These are phyloP conservation scores for Tholera decimalis DNA, from an alignment of 2,888 invertebrate species.

Conservation along the genomic window DNA sequence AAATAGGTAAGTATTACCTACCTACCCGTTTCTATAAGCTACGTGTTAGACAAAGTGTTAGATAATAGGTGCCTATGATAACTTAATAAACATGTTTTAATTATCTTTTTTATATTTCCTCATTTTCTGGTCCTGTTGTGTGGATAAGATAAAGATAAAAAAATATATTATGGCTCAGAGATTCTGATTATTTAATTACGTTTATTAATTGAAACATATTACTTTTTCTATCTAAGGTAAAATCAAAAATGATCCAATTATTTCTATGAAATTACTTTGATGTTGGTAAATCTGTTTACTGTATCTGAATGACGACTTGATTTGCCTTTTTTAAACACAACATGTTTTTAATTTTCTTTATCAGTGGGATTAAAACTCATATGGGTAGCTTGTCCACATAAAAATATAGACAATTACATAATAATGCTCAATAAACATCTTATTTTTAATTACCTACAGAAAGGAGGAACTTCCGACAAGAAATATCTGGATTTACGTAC, in stretches of 20 bases:
- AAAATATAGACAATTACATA: neutral
- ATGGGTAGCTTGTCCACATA: neutral
- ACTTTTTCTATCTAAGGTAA: too few relatives aligned
- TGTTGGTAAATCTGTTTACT: too few relatives aligned
- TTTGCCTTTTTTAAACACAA: neutral
- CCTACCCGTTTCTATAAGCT: neutral
- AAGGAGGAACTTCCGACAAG: conserved; percentile 32
- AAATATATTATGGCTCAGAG: too few relatives aligned
- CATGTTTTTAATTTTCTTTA: neutral
- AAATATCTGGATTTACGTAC: conserved; percentile 19
- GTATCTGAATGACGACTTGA: too few relatives aligned
- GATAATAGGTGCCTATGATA: conserved; percentile 9
- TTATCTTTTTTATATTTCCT: conserved; percentile 4
- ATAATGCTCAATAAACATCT: conserved; percentile 14
- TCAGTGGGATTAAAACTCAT: neutral
- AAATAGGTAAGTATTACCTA: neutral
- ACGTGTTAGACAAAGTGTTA: conserved; percentile 29
- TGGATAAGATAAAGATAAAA: neutral
- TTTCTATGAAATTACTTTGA: too few relatives aligned
- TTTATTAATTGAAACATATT: too few relatives aligned
- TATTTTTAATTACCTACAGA: conserved; percentile 5
- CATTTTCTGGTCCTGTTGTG: neutral
- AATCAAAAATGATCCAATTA: too few relatives aligned
- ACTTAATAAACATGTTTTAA: conserved; percentile 10
- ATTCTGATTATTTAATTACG: too few relatives aligned